These are phyloP conservation scores for Bolinopsis microptera DNA, from an alignment of 37 sponge, comb jelly and placozoan genomes.

Conservation along the genomic window DNA sequence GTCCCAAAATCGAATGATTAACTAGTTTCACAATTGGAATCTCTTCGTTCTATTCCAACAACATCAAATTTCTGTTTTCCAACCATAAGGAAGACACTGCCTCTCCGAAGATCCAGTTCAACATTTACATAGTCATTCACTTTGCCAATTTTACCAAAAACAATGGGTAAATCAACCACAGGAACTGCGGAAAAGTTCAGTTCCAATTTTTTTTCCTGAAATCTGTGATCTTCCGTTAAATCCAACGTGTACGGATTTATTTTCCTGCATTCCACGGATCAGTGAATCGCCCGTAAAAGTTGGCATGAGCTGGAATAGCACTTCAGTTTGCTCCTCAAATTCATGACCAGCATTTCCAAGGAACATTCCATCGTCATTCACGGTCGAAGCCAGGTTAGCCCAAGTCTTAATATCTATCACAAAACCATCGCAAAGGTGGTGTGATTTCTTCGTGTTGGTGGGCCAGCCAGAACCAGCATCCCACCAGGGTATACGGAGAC, in stretches of 20 bases:
- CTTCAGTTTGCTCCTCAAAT: background rate
- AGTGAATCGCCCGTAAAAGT: background rate
- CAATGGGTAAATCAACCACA: background rate
- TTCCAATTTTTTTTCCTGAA: background rate
- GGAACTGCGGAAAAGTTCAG: background rate
- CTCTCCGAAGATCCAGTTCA: background rate
- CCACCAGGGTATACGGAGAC: too few relatives aligned
- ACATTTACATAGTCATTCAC: background rate
- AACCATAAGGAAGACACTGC: background rate
- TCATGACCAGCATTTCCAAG: background rate
- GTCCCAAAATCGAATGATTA: too few relatives aligned
- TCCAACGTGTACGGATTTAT: background rate
- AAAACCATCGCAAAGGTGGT: background rate
- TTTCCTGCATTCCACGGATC: background rate
- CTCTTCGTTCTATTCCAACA: too few relatives aligned
- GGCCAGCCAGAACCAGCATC: too few relatives aligned
- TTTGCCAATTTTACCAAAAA: background rate
- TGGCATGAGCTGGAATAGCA: background rate
- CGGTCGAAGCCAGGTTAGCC: background rate
- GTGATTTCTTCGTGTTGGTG: too few relatives aligned
- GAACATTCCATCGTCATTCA: background rate
- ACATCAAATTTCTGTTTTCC: too few relatives aligned
- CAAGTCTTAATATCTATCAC: background rate
- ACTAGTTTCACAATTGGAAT: too few relatives aligned
- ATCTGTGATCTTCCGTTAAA: background rate